A percentile compares a stretch with the other conserved stretches of the same genome.
phyloP scores from a whole-genome alignment of 2,888 invertebrate genomes.

The Acrobasis suavella region DNA sequence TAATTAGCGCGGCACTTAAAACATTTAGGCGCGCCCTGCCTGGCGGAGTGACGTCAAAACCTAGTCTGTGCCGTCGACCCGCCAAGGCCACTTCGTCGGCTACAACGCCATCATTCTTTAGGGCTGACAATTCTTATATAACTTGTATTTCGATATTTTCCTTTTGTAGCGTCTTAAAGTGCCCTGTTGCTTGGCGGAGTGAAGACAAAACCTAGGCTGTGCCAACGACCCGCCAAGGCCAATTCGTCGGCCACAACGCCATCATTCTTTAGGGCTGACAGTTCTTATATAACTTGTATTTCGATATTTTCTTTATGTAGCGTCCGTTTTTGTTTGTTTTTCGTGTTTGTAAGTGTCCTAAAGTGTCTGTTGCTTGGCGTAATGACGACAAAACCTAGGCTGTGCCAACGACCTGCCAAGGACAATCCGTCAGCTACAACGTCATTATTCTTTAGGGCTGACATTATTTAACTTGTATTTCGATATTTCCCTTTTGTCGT shows the following conservation, averaged over 20 bases:
- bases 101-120: conserved; percentile 2
- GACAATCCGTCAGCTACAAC: conserved; percentile 58
- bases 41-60: conserved; percentile 18
- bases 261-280: conserved; percentile 38
- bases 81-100: conserved; percentile 7
- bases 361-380: neutral
- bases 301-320: neutral
- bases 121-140: conserved; percentile 4
- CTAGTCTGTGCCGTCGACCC: conserved; percentile 13
- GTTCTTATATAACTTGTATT: neutral
- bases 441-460: conserved; percentile 42
- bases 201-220: conserved; percentile 62
- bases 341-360: too few species aligned
- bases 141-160: neutral
- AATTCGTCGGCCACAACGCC: conserved; percentile 53
- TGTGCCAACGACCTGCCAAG: conserved; percentile 66
- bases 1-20: conserved; percentile 9
- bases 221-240: conserved; percentile 69
- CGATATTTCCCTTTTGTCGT: too few species aligned
- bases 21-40: conserved; percentile 21
- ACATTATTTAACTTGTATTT: neutral
- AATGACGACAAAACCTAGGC: conserved; percentile 61
- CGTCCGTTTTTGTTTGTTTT: too few species aligned
- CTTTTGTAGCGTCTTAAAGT: too few species aligned
- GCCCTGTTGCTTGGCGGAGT: conserved; percentile 27